Evolutionary conservation across 2,888 invertebrate genomes (phyloP).

Genomic region (Augochlorella aurata): DNA sequence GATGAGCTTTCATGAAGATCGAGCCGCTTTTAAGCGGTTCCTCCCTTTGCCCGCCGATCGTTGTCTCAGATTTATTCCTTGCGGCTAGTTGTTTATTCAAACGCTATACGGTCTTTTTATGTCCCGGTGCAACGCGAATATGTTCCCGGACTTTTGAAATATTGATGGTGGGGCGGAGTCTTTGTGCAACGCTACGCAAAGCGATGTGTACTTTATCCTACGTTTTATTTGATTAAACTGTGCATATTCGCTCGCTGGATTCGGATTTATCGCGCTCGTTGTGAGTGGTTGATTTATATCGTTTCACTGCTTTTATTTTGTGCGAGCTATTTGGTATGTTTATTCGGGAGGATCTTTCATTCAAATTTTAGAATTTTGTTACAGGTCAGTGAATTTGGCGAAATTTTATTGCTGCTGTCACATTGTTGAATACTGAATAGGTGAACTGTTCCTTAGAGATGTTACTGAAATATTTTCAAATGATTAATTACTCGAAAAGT

Average conservation of each 20-base stretch:
- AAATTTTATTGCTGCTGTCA: too few relatives aligned
- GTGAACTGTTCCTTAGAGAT: too few relatives aligned
- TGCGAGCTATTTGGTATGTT: too few relatives aligned
- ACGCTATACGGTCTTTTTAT: neutral
- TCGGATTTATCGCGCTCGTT: neutral
- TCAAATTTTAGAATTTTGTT: too few relatives aligned
- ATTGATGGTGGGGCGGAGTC: neutral
- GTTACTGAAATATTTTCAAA: too few relatives aligned
- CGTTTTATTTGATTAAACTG: neutral
- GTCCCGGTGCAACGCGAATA: neutral
- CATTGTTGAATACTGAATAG: too few relatives aligned
- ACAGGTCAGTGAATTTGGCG: too few relatives aligned
- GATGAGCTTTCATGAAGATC: slow-evolving; percentile 30
- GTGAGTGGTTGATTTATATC: neutral
- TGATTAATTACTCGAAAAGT: too few relatives aligned
- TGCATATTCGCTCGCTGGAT: neutral
- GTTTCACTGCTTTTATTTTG: neutral
- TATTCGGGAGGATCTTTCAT: too few relatives aligned
- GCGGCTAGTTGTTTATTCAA: neutral
- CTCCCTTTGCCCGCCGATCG: slow-evolving; percentile 17
- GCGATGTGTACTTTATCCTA: neutral
- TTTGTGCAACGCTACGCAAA: neutral
- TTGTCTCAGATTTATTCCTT: slow-evolving; percentile 17
- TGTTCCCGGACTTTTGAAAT: neutral
- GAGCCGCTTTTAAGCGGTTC: slow-evolving; percentile 28